Evolutionary conservation across 2,888 invertebrate species (phyloP).

Genomic region (Eupithecia subumbrata): DNA sequence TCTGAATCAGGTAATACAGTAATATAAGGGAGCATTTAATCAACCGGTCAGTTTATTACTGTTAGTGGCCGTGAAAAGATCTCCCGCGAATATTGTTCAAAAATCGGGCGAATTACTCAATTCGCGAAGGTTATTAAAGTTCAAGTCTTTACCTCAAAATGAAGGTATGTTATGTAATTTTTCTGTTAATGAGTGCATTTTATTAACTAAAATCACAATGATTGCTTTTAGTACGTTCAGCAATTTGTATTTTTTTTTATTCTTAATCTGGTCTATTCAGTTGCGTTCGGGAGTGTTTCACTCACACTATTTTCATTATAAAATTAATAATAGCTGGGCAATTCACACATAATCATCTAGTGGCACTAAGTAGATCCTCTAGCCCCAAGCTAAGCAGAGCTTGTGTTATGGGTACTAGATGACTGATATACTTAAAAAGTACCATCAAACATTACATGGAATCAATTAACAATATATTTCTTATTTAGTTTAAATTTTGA

Average conservation of each 20-base stretch:
- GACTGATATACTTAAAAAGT: no score
- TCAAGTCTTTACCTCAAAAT: background rate
- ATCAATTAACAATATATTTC: no score
- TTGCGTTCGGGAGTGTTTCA: no score
- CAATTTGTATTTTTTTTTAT: background rate
- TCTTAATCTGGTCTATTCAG: background rate
- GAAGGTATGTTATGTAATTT: constrained; percentile 2
- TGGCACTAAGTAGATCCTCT: no score
- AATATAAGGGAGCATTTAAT: background rate
- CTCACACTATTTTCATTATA: no score
- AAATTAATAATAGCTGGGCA: no score
- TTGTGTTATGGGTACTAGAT: no score
- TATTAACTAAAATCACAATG: background rate
- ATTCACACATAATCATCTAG: no score
- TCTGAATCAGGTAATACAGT: background rate
- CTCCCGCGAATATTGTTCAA: background rate
- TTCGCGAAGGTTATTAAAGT: background rate
- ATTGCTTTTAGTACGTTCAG: background rate
- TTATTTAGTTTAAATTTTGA: no score
- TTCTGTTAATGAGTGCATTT: background rate
- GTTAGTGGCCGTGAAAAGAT: background rate
- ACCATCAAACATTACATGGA: no score
- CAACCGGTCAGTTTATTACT: background rate
- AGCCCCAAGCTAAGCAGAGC: no score
- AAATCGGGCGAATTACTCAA: background rate